Conservation (phyloP, 2,797 vertebrate species). For the Parotocinclus haroldoi region DNA sequence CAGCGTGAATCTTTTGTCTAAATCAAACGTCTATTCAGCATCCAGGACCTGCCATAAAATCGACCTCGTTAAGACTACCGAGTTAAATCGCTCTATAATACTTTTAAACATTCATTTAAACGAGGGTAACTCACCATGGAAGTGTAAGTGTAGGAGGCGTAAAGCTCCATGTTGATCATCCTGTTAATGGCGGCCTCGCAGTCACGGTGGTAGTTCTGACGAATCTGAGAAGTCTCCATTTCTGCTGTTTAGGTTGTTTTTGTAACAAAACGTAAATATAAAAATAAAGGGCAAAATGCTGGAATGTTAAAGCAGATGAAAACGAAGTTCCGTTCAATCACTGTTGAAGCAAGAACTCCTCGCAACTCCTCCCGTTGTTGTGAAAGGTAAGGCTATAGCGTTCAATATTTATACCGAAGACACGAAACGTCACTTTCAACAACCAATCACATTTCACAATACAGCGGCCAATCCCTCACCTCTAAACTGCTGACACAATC, state of each 20-base stretch:
- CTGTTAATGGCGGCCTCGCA: constrained; percentile 77
- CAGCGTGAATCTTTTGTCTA: neutral
- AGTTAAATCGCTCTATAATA: no score
- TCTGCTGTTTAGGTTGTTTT: neutral
- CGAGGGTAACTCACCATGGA: constrained; percentile 58
- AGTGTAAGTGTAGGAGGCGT: constrained; percentile 73
- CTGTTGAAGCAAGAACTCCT: constrained; percentile 76
- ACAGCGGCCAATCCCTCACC: neutral
- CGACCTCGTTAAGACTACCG: no score
- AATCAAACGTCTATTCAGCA: neutral
- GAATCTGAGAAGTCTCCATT: constrained; percentile 64
- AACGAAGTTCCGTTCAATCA: constrained; percentile 64
- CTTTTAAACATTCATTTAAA: no score
- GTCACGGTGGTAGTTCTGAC: constrained; percentile 79
- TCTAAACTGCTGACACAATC: neutral
- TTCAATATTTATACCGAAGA: neutral
- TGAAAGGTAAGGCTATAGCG: neutral
- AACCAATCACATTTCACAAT: neutral
- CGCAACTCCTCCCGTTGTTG: neutral
- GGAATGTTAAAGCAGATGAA: neutral
- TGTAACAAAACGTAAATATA: neutral
- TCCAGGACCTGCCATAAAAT: no score
- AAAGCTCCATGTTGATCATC: constrained; percentile 77
- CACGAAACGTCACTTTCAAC: neutral
- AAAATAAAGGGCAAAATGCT: neutral